These are phyloP conservation scores for Epinephelus cyanopodus DNA, from an alignment of 2,113 vertebrate species.

Conservation along the genomic window DNA sequence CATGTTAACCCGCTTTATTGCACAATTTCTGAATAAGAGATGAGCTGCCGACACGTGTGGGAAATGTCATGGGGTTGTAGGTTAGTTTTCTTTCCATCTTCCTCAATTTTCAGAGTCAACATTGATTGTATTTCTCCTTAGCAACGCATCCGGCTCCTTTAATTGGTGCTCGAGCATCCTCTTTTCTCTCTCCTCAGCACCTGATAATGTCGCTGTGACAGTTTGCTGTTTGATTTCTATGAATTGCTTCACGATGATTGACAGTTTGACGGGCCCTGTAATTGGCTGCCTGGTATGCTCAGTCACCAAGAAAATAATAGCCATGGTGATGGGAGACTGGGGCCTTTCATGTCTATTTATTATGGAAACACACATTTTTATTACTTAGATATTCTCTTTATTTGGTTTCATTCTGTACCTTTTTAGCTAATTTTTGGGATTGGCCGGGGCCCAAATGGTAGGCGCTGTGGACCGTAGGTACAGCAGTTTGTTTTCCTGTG, in stretches of 20 bases:
- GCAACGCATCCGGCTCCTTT: constrained; percentile 54
- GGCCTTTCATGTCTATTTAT: constrained; percentile 63
- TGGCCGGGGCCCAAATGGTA: constrained; percentile 10
- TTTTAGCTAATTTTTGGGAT: constrained; percentile 17
- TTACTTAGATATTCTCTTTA: constrained; percentile 45
- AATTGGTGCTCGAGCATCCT: constrained; percentile 65
- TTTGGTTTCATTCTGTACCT: constrained; percentile 21
- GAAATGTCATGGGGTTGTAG: constrained; percentile 26
- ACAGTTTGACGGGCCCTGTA: constrained; percentile 71
- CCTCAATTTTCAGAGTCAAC: constrained; percentile 47
- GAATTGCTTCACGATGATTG: constrained; percentile 72
- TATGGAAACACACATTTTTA: constrained; percentile 50
- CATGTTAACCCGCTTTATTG: constrained; percentile 1
- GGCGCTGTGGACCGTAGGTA: neutral
- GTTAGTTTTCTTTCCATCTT: constrained; percentile 31
- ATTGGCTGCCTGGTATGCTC: constrained; percentile 72
- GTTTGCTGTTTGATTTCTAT: constrained; percentile 71
- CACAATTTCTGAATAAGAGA: constrained; percentile 11
- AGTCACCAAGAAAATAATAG: constrained; percentile 74
- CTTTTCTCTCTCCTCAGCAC: constrained; percentile 57
- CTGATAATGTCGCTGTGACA: constrained; percentile 74
- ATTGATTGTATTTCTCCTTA: constrained; percentile 52
- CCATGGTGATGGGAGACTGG: constrained; percentile 51
- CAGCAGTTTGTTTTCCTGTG: constrained; percentile 24
- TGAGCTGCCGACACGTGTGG: constrained; percentile 7